Evolutionary conservation across 2,797 vertebrate species (phyloP), one percentile per base, ranked within the genome.

Genomic region (Liasis olivaceus): DNA sequence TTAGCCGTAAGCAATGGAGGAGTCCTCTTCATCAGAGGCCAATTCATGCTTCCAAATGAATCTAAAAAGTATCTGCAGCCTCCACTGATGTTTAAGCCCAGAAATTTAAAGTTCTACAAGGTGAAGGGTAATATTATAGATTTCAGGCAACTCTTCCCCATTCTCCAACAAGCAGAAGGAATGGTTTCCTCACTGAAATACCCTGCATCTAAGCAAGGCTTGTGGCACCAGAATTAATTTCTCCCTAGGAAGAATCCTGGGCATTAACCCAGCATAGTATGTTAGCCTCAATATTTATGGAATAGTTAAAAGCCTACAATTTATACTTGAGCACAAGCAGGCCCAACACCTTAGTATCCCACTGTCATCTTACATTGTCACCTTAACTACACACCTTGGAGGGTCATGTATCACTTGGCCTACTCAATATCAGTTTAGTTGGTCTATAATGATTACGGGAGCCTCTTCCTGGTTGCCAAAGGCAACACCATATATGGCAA

Each of bases 311-410:
- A 96, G 95, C 95, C 95, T 95, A 95, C 94, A 94, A 95, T 94
- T 51, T 94, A 93, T 91, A 93, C 91, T 96, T 94, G 95, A 95
- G 95, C 91, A 93, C 94, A 95, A 96, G 96, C 96, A 97, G 95
- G 95, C 94, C 96, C 95, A 95, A 94, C 13, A 92, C 95, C 96
- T 95, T 96, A 63, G 95, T 93, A 95, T 96, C 95, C 96, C 96
- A 95, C 96, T 77, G 93, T 95, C 92, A 93, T 95, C 95, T 95
- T 97, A 95, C 94, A 96, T 96, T 98, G 97, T 96, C 96, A 96
- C 95, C 96, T 20, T 81, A 95, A 96, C 96, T 96, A 93, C 94
- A 96, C 59, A 42, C 47, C 96, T 96, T 92, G 96, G 95, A 95
- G 96, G 95, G 94, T 95, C 95, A 95, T 90, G 96, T 88, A 95